A percentile compares a stretch with the other conserved stretches of the same genome.
phyloP scores from a whole-genome alignment of 1,140 invertebrate species.

The Brachionus asplanchnoidis region DNA sequence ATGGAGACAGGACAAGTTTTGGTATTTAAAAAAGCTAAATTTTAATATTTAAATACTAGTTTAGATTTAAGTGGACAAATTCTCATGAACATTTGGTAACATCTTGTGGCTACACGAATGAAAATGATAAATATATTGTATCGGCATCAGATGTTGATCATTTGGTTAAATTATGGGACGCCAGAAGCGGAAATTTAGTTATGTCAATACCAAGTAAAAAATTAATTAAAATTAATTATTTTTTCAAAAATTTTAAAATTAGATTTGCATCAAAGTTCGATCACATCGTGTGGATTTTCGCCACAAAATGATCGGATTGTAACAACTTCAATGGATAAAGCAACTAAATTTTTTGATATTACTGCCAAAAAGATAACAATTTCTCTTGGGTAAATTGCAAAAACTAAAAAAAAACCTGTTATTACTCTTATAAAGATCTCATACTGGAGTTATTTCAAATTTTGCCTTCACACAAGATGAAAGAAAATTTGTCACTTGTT shows the following conservation, averaged over 20 bases:
- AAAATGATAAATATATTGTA: slow-evolving; percentile 48
- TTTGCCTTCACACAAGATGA: slow-evolving; percentile 51
- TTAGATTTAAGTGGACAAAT: slow-evolving; percentile 47
- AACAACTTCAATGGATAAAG: slow-evolving; percentile 55
- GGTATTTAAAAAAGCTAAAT: slow-evolving; percentile 43
- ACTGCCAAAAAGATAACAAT: slow-evolving; percentile 49
- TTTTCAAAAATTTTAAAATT: background rate
- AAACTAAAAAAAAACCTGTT: background rate
- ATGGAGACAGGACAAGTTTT: slow-evolving; percentile 48
- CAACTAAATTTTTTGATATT: slow-evolving; percentile 53
- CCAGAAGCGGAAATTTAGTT: slow-evolving; percentile 47
- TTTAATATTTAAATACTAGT: background rate
- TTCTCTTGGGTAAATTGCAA: slow-evolving; percentile 46
- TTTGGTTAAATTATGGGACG: slow-evolving; percentile 51
- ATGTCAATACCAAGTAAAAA: slow-evolving; percentile 45
- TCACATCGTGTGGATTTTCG: slow-evolving; percentile 51
- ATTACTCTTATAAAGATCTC: slow-evolving; percentile 47
- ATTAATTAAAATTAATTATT: slow-evolving; percentile 2
- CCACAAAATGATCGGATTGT: slow-evolving; percentile 51
- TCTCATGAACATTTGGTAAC: slow-evolving; percentile 51
- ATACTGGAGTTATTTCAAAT: slow-evolving; percentile 51
- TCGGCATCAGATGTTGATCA: slow-evolving; percentile 52
- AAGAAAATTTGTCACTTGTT: slow-evolving; percentile 52
- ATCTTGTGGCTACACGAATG: slow-evolving; percentile 49
- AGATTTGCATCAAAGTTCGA: slow-evolving; percentile 48